A percentile compares a stretch with the other conserved stretches of the same genome.
Evolutionary conservation across 2,113 vertebrate species (phyloP).

Genomic region (Cynopterus brachyotis): DNA sequence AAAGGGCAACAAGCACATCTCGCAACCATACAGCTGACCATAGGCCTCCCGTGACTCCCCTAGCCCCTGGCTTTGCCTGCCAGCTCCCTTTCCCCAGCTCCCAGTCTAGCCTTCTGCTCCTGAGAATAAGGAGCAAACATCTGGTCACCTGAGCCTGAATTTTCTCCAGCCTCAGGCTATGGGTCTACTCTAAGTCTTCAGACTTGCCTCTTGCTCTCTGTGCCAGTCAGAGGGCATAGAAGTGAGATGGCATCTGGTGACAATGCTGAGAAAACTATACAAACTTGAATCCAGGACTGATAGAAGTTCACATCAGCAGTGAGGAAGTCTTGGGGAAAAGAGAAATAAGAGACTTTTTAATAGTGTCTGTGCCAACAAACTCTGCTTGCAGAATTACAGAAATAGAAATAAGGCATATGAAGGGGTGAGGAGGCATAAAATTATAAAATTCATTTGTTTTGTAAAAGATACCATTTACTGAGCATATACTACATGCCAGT

Average conservation of each 20-base stretch:
- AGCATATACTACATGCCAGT: not conserved
- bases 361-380: not conserved
- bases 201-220: not conserved
- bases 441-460: not conserved
- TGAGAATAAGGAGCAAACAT: not conserved
- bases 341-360: not conserved
- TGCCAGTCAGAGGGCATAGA: not conserved
- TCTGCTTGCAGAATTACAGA: not conserved
- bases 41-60: not conserved
- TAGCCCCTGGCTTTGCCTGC: not conserved
- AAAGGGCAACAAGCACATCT: not conserved
- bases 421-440: not conserved
- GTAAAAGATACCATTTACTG: not conserved
- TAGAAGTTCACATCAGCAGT: not conserved
- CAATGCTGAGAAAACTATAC: not conserved
- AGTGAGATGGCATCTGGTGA: not conserved
- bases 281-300: not conserved
- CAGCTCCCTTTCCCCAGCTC: not conserved
- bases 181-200: not conserved
- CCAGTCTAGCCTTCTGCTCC: not conserved
- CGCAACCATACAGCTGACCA: not conserved
- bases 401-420: not conserved
- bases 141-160: not conserved
- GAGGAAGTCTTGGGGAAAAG: not conserved
- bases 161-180: not conserved